Base-by-base conservation (phyloP, 2,113 vertebrate genomes). In the Rattus norvegicus region DNA sequence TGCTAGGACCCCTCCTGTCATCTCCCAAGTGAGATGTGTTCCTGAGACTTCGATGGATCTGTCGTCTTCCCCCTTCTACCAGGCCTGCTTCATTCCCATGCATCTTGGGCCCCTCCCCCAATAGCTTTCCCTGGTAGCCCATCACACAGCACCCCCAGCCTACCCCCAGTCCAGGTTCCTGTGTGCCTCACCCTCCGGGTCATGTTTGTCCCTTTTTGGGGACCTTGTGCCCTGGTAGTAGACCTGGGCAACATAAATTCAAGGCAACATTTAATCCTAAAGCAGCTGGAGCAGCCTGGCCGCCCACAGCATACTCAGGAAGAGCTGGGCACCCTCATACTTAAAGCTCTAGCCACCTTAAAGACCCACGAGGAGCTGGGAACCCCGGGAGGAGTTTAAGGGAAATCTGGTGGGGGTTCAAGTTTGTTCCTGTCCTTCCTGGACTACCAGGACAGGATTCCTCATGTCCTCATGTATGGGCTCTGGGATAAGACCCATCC, bases 281-380 rank as follows among this genome's bases (percentile, higher is more conserved):
- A 39, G 36, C 8, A 79, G 28, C 16, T 52, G 24, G 19, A 81
- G 17, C 19, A 12, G 30, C n/a, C 80, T 16, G 26, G 39, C 30
- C 14, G 0, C n/a, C 39, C 83, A 65, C 26, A 65, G n/a, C 26
- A 26, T 9, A 28, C 39, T 39, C n/a, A 30, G 81, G n/a, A 63
- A 85, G 81, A 30, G 39, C 81, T 26, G 70, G 70, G 13, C 52
- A 5, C 7, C 0, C 1, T 3, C 14, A 7, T n/a, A 12, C 7
- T 19, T 47, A 61, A 52, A 80, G 30, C 9, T 22, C 39, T 43
- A 39, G 3, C 1, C 9, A 26, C 19, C 56, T 81, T 33, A 13
- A 2, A 9, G 39, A 9, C 5, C 69, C n/a, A 0, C 4, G 19
- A 10, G 63, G 49, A 22, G 9, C 5, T 36, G 73, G 28, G 67